Base-by-base conservation (phyloP, 2,888 invertebrate species). In the Chrysolina americana region DNA sequence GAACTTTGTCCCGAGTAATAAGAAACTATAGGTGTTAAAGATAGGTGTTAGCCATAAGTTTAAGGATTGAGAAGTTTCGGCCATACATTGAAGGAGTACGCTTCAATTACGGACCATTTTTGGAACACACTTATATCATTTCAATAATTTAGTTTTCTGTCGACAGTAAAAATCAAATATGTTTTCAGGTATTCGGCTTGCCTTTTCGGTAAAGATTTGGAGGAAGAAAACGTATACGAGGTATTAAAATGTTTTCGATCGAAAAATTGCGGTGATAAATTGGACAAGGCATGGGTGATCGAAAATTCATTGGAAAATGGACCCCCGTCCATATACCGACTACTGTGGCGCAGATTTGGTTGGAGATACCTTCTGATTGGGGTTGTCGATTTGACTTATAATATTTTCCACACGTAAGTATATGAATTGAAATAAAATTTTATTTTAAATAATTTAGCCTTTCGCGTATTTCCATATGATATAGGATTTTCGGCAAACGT, bases 201-300 rank as follows among this genome's bases (percentile, higher is more conserved):
- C 19, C 56, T 82, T 28, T 93, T 94, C 82, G 90, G 90, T 84
- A 89, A 91, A 75, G 93, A 93, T 80, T 90, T 94, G 48, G 91
- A 91, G 82, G 90, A 91, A 62, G 88, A 89, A 48, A 92, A 93
- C 82, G 84, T 93, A 21, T 92, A 91, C 80, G 88, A 89, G 78
- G 89, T 90, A 10, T 41, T 79, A 28, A 75, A 75, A 50, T 75
- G 76, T 36, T 79, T 79, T 19, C 68, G 75, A 11, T 79, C 83
- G 0, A 78, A 80, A 78, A 76, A 73, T 50, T 79, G 83, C 36
- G 83, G 83, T 2, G 77, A 83, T 64, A 79, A 77, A 71, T 69
- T 83, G 15, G 81, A 83, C 68, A 72, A 72, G 21, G 53, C 74
- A 65, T 83, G 77, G 81, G 65, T 47, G 15, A 69, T 68, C 41